Evolutionary conservation across 2,797 vertebrate species (phyloP).

Genomic region (Rhinoraja longicauda): DNA sequence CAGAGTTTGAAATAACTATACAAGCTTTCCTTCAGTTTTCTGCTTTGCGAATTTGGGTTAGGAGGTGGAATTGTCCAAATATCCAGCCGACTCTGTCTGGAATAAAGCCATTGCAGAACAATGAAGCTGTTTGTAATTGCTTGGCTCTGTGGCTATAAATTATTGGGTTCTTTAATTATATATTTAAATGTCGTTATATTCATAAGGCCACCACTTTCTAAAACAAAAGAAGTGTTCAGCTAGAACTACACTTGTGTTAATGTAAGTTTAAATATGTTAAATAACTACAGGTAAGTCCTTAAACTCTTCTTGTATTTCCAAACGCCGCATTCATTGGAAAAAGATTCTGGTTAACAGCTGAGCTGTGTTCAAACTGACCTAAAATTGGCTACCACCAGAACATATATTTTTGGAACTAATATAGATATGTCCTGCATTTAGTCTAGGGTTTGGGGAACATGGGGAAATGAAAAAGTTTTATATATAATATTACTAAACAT

Average conservation of each 20-base stretch:
- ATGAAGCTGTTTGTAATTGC: constrained; percentile 27
- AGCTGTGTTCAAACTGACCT: neutral
- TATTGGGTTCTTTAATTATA: constrained; percentile 33
- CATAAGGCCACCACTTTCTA: constrained; percentile 33
- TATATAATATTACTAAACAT: constrained; percentile 19
- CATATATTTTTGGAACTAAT: neutral
- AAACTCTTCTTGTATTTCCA: neutral
- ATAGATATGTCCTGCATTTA: neutral
- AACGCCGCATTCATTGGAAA: neutral
- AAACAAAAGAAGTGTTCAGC: constrained; percentile 34
- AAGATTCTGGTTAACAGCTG: neutral
- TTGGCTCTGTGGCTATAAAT: constrained; percentile 19
- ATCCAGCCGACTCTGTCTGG: constrained; percentile 30
- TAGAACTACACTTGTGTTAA: neutral
- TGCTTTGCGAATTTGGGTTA: neutral
- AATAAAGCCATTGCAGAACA: constrained; percentile 15
- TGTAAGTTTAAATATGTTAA: constrained; percentile 5
- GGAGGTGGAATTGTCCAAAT: constrained; percentile 19
- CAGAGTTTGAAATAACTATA: constrained; percentile 19
- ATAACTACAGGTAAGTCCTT: constrained; percentile 6
- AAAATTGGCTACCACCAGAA: neutral
- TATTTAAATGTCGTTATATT: constrained; percentile 23
- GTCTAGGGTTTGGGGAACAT: neutral
- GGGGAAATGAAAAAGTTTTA: neutral
- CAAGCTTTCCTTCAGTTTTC: constrained; percentile 1